These are phyloP conservation scores for Drosophila paracracens DNA, from an alignment of 2,888 invertebrate species.

Conservation along the genomic window DNA sequence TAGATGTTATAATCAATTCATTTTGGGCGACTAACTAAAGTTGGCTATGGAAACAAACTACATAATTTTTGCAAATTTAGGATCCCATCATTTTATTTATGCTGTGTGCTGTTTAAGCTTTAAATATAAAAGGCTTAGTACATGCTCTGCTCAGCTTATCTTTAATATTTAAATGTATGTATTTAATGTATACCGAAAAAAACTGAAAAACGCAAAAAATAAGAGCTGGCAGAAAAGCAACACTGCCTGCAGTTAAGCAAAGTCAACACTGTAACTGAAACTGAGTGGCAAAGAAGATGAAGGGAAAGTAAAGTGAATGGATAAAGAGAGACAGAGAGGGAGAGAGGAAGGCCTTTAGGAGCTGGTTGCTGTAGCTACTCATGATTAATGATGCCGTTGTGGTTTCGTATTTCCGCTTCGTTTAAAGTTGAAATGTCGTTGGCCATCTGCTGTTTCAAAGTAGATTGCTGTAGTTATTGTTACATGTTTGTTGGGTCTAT, in stretches of 20 bases:
- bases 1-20: background rate
- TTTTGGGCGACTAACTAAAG: background rate
- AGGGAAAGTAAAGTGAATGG: background rate
- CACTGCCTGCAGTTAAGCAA: constrained; percentile 41
- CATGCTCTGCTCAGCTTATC: background rate
- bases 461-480: constrained; percentile 25
- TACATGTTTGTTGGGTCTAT: constrained; percentile 27
- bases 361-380: constrained; percentile 44
- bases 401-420: constrained; percentile 72
- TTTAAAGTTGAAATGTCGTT: constrained; percentile 75
- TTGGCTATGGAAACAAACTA: background rate
- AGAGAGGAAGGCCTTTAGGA: constrained; percentile 10
- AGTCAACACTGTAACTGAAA: constrained; percentile 45
- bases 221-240: constrained; percentile 23
- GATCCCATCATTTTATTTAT: background rate
- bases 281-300: constrained; percentile 13
- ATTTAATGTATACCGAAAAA: background rate
- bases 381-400: constrained; percentile 76
- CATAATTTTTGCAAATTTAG: background rate
- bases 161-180: constrained; percentile 1
- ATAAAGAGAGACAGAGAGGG: background rate
- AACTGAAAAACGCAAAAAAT: background rate
- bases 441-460: constrained; percentile 47
- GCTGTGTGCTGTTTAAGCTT: background rate
- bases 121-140: background rate